These are phyloP conservation scores for Ameiurus melas DNA, from an alignment of 2,113 vertebrate species.

Conservation along the genomic window DNA sequence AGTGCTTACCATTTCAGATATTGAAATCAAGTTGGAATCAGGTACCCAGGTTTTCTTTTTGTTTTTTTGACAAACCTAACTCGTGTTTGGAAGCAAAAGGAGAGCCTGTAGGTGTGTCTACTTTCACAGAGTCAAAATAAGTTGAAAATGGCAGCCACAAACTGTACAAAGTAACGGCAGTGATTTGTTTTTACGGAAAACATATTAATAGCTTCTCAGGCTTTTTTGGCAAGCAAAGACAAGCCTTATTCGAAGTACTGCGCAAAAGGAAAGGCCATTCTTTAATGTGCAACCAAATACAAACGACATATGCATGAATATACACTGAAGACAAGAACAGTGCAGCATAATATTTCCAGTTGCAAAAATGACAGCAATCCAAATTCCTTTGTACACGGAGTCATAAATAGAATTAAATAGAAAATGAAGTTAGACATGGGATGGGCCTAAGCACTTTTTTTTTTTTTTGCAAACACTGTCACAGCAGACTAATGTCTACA, in stretches of 20 bases:
- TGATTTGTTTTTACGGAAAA: constrained; percentile 26
- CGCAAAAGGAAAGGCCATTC: constrained; percentile 38
- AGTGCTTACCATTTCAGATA: background rate
- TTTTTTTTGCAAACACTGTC: constrained; percentile 64
- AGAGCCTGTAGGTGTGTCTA: background rate
- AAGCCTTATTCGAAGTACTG: constrained; percentile 27
- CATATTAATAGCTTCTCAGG: background rate
- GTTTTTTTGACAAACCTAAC: too few species aligned
- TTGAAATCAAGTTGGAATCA: background rate
- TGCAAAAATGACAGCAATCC: constrained; percentile 32
- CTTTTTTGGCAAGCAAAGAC: background rate
- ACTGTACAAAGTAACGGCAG: constrained; percentile 16
- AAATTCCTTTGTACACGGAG: constrained; percentile 42
- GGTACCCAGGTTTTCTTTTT: background rate
- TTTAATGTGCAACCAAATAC: constrained; percentile 52
- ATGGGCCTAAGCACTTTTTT: constrained; percentile 40
- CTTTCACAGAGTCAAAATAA: background rate
- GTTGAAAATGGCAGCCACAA: background rate
- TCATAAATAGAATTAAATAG: constrained; percentile 43
- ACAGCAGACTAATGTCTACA: constrained; percentile 65
- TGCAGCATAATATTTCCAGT: constrained; percentile 31
- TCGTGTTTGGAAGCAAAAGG: background rate
- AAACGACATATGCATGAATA: constrained; percentile 43
- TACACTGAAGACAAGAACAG: constrained; percentile 38
- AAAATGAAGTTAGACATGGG: constrained; percentile 53